Conservation (phyloP, 1,140 invertebrate species). For the Apis florea region DNA sequence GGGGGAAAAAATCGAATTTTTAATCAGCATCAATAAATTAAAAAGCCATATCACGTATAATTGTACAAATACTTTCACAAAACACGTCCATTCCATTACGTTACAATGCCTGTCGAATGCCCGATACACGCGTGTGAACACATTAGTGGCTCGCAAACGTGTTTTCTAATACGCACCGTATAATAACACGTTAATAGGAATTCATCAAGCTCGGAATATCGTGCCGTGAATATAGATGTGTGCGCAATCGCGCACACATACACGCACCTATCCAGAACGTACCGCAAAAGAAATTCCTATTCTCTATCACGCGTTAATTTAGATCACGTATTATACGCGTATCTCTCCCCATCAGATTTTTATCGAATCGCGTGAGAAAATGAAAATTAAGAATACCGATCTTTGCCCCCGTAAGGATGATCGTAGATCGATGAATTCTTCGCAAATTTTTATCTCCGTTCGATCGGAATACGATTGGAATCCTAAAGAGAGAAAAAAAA, state of each 20-base stretch:
- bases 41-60: not conserved
- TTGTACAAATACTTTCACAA: slow-evolving; percentile 13
- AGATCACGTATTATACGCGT: slow-evolving; percentile 49
- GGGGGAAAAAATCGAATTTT: not conserved
- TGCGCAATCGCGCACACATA: not conserved
- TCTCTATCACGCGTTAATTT: slow-evolving; percentile 51
- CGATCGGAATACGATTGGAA: not conserved
- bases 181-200: slow-evolving; percentile 49
- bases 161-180: slow-evolving; percentile 42
- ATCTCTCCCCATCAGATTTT: slow-evolving; percentile 57
- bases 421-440: no score
- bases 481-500: no score
- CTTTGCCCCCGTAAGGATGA: slow-evolving; percentile 45
- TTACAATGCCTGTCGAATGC: slow-evolving; percentile 12
- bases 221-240: slow-evolving; percentile 23
- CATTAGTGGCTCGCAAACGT: slow-evolving; percentile 9
- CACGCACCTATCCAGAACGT: slow-evolving; percentile 6
- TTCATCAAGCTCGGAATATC: slow-evolving; percentile 32
- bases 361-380: slow-evolving; percentile 65
- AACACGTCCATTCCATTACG: slow-evolving; percentile 14
- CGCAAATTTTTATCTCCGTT: no score
- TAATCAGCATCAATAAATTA: not conserved
- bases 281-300: slow-evolving; percentile 52
- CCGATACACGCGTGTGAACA: slow-evolving; percentile 18
- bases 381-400: slow-evolving; percentile 72